A percentile compares a stretch with the other conserved stretches of the same genome.
phyloP scores from a whole-genome alignment of 2,113 vertebrate species.

The Leptobrachium leishanense region DNA sequence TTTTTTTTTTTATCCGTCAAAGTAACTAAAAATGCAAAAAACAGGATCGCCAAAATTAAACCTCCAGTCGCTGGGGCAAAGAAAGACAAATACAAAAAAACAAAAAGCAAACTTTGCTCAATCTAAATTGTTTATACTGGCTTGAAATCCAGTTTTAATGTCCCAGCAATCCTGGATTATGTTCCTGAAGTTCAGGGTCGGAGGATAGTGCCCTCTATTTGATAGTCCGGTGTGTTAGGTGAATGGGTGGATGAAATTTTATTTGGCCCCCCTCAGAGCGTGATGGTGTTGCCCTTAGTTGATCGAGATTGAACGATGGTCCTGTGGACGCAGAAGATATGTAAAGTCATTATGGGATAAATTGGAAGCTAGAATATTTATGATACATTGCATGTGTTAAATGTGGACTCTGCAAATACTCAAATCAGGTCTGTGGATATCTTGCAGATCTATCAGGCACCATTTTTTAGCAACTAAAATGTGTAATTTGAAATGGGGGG shows the following conservation, averaged over 20 bases:
- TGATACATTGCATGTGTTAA: no score
- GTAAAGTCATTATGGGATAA: no score
- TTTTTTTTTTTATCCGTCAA: slow-evolving; percentile 12
- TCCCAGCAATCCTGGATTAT: slow-evolving; percentile 24
- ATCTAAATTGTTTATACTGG: slow-evolving; percentile 12
- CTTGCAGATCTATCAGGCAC: no score
- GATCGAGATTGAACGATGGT: slow-evolving; percentile 5
- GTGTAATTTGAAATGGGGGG: no score
- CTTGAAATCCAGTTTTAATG: not conserved
- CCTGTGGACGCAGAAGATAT: not conserved
- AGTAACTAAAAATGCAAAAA: slow-evolving; percentile 8
- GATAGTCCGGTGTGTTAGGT: not conserved
- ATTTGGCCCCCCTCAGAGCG: not conserved
- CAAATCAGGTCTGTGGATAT: no score
- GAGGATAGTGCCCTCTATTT: slow-evolving; percentile 19
- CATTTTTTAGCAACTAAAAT: no score
- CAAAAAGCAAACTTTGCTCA: not conserved
- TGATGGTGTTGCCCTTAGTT: not conserved
- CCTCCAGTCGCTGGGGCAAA: slow-evolving; percentile 7
- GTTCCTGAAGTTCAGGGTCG: slow-evolving; percentile 31
- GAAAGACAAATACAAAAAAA: not conserved
- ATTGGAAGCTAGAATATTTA: no score
- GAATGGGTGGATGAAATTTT: slow-evolving; percentile 3
- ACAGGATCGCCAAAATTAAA: slow-evolving; percentile 7
- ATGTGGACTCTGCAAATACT: no score